phyloP scores from a whole-genome alignment of 2,888 invertebrate species.

The Oscheius sp. region DNA sequence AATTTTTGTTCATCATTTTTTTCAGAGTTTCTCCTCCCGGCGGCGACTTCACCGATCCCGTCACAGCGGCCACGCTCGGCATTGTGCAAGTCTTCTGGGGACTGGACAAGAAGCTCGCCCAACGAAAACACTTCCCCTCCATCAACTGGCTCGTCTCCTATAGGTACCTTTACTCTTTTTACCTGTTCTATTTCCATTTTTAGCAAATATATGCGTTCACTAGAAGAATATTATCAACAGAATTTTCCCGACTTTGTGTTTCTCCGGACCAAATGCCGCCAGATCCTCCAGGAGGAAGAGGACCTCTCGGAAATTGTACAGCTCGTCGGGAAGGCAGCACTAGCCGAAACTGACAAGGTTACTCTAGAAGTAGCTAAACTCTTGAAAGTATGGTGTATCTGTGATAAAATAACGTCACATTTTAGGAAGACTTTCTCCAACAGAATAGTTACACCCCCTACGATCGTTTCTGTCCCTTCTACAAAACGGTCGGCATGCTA shows the following conservation, averaged over 20 bases:
- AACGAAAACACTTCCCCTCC: constrained; percentile 99
- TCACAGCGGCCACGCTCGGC: constrained; percentile 94
- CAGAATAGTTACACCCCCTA: constrained; percentile 86
- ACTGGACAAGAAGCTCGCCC: constrained; percentile 76
- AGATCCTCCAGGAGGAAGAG: constrained; percentile 81
- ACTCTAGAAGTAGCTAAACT: constrained; percentile 84
- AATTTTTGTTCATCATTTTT: constrained; percentile 13
- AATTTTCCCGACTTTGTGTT: constrained; percentile 96
- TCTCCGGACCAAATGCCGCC: constrained; percentile 89
- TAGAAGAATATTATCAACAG: constrained; percentile 99
- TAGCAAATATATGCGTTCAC: constrained; percentile 94
- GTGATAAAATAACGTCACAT: constrained; percentile 81
- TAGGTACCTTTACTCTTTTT: not conserved
- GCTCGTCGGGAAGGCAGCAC: constrained; percentile 84
- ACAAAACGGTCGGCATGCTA: constrained; percentile 99
- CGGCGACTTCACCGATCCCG: constrained; percentile 99
- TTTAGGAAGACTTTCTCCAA: constrained; percentile 92
- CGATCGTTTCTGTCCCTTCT: constrained; percentile 95
- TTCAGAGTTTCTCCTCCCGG: constrained; percentile 90
- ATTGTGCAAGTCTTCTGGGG: constrained; percentile 84
- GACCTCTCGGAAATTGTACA: constrained; percentile 85
- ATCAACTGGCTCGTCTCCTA: constrained; percentile 99
- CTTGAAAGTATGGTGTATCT: constrained; percentile 79
- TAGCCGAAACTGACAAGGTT: constrained; percentile 98
- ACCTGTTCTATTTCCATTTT: not conserved